Percentiles rank a stretch among this genome's conserved stretches.
Evolutionary conservation across 2,888 invertebrate species (phyloP).

Genomic region (Spilarctia lutea): DNA sequence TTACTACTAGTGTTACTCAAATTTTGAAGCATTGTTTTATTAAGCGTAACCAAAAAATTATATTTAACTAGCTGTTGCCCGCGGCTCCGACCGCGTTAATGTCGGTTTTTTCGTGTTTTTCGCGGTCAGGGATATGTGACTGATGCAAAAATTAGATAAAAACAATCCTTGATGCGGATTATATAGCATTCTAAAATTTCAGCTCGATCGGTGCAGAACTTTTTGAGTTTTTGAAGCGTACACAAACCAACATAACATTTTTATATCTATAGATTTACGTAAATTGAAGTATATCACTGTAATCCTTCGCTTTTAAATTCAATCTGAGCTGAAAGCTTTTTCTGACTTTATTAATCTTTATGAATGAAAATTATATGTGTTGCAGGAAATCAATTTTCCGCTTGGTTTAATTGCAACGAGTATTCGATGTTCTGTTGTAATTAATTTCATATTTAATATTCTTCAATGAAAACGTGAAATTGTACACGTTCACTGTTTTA

Average conservation of each 20-base stretch:
- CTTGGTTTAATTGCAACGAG: conserved; percentile 67
- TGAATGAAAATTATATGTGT: conserved; percentile 75
- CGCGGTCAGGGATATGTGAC: too few relatives aligned
- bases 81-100: too few relatives aligned
- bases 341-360: conserved; percentile 58
- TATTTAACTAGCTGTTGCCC: too few relatives aligned
- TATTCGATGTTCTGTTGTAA: conserved; percentile 59
- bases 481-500: conserved; percentile 49
- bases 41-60: too few relatives aligned
- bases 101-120: too few relatives aligned
- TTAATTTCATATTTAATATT: conserved; percentile 72
- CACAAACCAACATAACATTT: too few relatives aligned
- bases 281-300: conserved; percentile 41
- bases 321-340: conserved; percentile 42
- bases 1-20: neutral
- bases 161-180: too few relatives aligned
- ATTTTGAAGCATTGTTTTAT: too few relatives aligned
- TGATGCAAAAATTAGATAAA: too few relatives aligned
- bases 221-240: too few relatives aligned
- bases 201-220: too few relatives aligned
- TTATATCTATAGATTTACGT: conserved; percentile 5
- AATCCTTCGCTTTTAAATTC: conserved; percentile 46
- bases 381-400: conserved; percentile 79
- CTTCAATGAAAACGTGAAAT: conserved; percentile 38
- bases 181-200: too few relatives aligned